Conservation (phyloP, 1,140 invertebrate genomes). For the Phocides pigmalion region DNA sequence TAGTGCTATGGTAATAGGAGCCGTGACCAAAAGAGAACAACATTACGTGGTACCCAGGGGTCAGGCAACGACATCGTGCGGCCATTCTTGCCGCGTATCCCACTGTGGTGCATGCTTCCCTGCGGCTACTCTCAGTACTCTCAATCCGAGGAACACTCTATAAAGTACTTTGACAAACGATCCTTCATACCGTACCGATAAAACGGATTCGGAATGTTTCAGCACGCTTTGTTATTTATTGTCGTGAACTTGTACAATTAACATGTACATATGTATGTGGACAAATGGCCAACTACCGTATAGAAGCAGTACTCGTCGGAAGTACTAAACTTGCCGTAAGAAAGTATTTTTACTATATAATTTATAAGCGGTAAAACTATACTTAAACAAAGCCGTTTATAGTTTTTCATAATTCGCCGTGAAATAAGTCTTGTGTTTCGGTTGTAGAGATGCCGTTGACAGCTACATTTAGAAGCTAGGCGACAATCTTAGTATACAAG, state of each 20-base stretch:
- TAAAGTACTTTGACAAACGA: slow-evolving; percentile 29
- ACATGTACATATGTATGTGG: neutral
- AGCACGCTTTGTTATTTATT: slow-evolving; percentile 27
- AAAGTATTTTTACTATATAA: too few species aligned
- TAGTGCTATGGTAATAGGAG: slow-evolving; percentile 58
- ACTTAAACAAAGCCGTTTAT: too few species aligned
- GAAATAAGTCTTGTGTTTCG: too few species aligned
- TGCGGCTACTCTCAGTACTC: slow-evolving; percentile 30
- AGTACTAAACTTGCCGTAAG: too few species aligned
- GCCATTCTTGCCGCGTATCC: slow-evolving; percentile 58
- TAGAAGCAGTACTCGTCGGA: neutral
- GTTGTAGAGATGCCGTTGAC: too few species aligned
- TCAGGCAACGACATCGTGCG: slow-evolving; percentile 64
- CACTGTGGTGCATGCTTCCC: slow-evolving; percentile 38
- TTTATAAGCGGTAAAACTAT: too few species aligned
- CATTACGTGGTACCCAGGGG: slow-evolving; percentile 50
- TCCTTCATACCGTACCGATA: slow-evolving; percentile 17
- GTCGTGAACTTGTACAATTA: slow-evolving; percentile 12
- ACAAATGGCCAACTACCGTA: neutral
- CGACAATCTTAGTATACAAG: too few species aligned
- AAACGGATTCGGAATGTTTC: slow-evolving; percentile 18
- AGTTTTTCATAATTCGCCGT: too few species aligned
- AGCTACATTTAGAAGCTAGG: too few species aligned
- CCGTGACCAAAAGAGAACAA: slow-evolving; percentile 57
- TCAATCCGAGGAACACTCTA: slow-evolving; percentile 39